These are phyloP conservation scores for Coccyzus lansbergi DNA, from an alignment of 2,797 vertebrate genomes.

Conservation along the genomic window DNA sequence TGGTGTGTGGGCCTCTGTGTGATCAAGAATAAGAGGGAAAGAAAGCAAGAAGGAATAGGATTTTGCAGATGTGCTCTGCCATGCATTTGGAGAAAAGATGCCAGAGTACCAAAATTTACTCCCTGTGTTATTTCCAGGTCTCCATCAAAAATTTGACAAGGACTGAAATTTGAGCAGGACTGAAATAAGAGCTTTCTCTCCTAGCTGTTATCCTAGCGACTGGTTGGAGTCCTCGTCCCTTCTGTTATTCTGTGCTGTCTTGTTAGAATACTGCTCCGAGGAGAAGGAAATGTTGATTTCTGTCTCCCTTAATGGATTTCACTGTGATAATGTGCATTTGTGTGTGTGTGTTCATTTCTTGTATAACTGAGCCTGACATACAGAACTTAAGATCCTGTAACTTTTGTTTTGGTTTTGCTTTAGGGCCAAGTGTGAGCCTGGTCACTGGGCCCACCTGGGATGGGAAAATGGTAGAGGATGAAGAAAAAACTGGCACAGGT, in stretches of 20 bases:
- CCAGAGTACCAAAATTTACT: fast-evolving
- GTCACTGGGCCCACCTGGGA: background rate
- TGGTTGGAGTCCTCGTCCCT: background rate
- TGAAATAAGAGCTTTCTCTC: background rate
- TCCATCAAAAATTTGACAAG: background rate
- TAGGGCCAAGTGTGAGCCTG: background rate
- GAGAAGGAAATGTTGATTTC: background rate
- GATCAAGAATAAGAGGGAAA: background rate
- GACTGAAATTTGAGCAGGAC: background rate
- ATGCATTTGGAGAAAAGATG: background rate
- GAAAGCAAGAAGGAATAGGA: background rate
- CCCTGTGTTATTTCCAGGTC: fast-evolving
- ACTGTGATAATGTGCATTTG: fast-evolving
- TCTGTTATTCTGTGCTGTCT: background rate
- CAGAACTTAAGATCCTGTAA: fast-evolving
- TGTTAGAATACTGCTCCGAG: background rate
- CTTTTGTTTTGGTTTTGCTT: background rate
- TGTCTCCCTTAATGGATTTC: background rate
- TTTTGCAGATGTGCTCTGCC: background rate
- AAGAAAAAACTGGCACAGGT: background rate
- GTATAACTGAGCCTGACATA: background rate
- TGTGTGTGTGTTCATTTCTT: background rate
- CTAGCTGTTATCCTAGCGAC: background rate
- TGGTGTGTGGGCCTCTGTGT: background rate
- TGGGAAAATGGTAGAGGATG: background rate